Evolutionary conservation across 1,140 invertebrate species (phyloP).

Genomic region (Nasonia giraulti): DNA sequence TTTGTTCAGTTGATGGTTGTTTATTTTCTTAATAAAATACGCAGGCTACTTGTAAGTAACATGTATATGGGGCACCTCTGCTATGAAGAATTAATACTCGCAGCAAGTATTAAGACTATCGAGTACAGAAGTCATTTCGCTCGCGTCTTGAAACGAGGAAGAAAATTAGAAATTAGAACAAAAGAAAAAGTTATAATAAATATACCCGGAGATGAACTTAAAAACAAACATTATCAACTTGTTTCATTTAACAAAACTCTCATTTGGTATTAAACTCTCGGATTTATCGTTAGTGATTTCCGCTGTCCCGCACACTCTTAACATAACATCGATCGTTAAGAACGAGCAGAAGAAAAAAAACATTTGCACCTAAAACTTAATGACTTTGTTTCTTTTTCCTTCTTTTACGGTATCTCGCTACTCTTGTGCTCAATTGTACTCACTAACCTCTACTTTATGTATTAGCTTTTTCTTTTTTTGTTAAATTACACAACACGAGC

Average conservation of each 20-base stretch:
- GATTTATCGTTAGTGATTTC: conserved; percentile 17
- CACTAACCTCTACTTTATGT: conserved; percentile 23
- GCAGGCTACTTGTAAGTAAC: not conserved
- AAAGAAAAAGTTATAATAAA: conserved; percentile 22
- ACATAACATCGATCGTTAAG: conserved; percentile 14
- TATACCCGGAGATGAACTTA: conserved; percentile 25
- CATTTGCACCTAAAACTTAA: conserved; percentile 46
- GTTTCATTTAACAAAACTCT: conserved; percentile 45
- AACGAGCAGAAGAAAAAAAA: conserved; percentile 41
- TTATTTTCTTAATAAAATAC: not conserved
- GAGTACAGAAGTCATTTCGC: not conserved
- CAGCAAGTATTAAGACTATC: not conserved
- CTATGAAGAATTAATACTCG: not conserved
- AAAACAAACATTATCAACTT: conserved; percentile 20
- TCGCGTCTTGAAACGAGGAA: conserved; percentile 7
- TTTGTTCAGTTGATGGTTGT: not conserved
- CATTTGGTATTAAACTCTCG: conserved; percentile 38
- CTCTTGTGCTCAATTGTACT: not conserved
- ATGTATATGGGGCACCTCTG: conserved; percentile 9
- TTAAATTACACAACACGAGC: conserved; percentile 43
- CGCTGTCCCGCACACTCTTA: not conserved
- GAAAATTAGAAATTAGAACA: not conserved
- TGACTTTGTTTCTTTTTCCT: conserved; percentile 34
- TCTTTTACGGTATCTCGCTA: conserved; percentile 5
- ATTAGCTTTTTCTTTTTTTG: conserved; percentile 21